phyloP scores from a whole-genome alignment of 2,888 invertebrate genomes.

The Apamea epomidion region DNA sequence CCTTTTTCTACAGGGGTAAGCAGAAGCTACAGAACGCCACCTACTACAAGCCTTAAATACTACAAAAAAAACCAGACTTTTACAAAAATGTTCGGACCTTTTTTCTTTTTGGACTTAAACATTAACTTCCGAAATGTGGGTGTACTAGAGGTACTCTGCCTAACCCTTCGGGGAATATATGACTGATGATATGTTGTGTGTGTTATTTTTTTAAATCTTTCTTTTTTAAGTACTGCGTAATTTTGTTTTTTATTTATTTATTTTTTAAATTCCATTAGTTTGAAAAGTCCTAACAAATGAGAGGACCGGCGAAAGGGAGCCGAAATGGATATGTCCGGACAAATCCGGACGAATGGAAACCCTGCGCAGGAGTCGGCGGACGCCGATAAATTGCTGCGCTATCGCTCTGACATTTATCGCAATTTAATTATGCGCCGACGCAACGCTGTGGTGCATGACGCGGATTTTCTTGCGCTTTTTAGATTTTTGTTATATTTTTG shows the following conservation, averaged over 20 bases:
- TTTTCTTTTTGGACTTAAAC: neutral
- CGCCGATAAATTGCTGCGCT: conserved; percentile 74
- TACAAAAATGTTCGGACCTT: neutral
- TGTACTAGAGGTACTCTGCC: neutral
- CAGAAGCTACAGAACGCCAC: neutral
- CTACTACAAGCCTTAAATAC: neutral
- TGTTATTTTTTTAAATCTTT: neutral
- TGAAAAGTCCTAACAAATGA: neutral
- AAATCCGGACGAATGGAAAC: conserved; percentile 10
- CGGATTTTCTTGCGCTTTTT: conserved; percentile 44
- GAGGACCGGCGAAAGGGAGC: neutral
- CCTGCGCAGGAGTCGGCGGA: conserved; percentile 64
- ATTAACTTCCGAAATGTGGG: neutral
- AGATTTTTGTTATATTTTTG: conserved; percentile 1
- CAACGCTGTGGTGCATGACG: conserved; percentile 62
- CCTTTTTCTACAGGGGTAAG: neutral
- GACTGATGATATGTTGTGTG: neutral
- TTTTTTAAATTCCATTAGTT: neutral
- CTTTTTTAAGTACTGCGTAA: fast-evolving
- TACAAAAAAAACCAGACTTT: neutral
- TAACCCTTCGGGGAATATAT: neutral
- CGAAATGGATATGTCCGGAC: neutral
- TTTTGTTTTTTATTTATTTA: too few species aligned
- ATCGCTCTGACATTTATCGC: conserved; percentile 80
- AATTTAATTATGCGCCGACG: conserved; percentile 79